Conservation (phyloP, 1,140 invertebrate genomes). For the Diachasmimorpha longicaudata region DNA sequence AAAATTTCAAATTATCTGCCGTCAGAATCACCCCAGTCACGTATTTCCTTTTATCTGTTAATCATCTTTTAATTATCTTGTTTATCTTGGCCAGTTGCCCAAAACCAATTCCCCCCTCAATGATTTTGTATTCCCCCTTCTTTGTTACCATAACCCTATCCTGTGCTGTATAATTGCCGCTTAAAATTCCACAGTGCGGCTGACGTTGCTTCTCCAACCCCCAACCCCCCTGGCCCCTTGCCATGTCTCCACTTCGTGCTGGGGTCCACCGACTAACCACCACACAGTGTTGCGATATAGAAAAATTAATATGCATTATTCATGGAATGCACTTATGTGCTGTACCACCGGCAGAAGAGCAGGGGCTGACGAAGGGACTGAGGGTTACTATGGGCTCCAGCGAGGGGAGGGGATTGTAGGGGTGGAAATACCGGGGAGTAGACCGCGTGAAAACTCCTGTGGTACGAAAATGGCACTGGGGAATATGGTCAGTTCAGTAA, state of each 20-base stretch:
- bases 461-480: constrained; percentile 1
- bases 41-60: constrained; percentile 42
- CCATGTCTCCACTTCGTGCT: background rate
- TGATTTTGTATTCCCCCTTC: background rate
- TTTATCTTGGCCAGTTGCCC: constrained; percentile 40
- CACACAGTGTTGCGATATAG: constrained; percentile 24
- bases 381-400: background rate
- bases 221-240: background rate
- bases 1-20: constrained; percentile 38
- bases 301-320: constrained; percentile 39
- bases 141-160: background rate
- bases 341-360: background rate
- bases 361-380: background rate
- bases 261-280: constrained; percentile 15
- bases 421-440: background rate
- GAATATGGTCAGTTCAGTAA: constrained; percentile 3
- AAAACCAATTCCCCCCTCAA: background rate
- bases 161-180: constrained; percentile 31
- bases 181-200: constrained; percentile 35
- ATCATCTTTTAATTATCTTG: constrained; percentile 55
- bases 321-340: constrained; percentile 29
- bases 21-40: constrained; percentile 30
- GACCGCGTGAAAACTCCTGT: constrained; percentile 1
- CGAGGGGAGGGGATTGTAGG: background rate
- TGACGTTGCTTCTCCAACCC: constrained; percentile 23